Base-by-base conservation (phyloP, 2,888 invertebrate species). In the Amphimallon solstitiale region DNA sequence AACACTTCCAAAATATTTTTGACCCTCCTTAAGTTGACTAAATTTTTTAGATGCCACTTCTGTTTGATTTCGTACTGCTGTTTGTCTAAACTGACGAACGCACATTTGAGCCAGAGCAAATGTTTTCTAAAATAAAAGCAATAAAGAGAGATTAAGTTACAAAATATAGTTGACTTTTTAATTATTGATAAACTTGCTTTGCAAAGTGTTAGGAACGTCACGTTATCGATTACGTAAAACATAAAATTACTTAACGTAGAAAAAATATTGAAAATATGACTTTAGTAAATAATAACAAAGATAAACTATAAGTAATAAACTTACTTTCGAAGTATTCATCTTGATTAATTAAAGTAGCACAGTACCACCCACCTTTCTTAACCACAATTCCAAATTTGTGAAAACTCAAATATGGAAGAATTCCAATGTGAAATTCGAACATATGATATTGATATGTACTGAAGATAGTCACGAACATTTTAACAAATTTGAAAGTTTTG, bases 351-450 rank as follows among this genome's bases (percentile, higher is more conserved):
- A 15, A 15, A 35, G 12, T 34, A 38, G n/a, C 45, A 15, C 34
- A 29, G 29, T 23, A 14, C 4, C 19, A 6, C 21, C 12, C 9
- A 19, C 37, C 19, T 5, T 9, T 59, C 14, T 10, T n/a, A 59
- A 43, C 6, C 35, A 45, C 10, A 48, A 43, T 40, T 66, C 66
- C 61, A 1, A 45, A 23, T 35, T 62, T 62, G 35, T 48, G 62
- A 35, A 66, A 65, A 62, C 29, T 35, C 46, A 59, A 66, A 66
- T 49, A 66, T 66, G 66, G 66, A 59, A 51, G 66, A 45, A 66
- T 66, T 66, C 54, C 21, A 14, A 38, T 40, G n/a, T 62, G 66
- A 66, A 66, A 52, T 54, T 66, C 35, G 61, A 43, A 21, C 66
- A 66, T 66, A 66, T 66, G 40, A 46, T 45, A 7, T 23, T 56